phyloP scores from a whole-genome alignment of 2,113 vertebrate genomes.

The Theristicus caerulescens region DNA sequence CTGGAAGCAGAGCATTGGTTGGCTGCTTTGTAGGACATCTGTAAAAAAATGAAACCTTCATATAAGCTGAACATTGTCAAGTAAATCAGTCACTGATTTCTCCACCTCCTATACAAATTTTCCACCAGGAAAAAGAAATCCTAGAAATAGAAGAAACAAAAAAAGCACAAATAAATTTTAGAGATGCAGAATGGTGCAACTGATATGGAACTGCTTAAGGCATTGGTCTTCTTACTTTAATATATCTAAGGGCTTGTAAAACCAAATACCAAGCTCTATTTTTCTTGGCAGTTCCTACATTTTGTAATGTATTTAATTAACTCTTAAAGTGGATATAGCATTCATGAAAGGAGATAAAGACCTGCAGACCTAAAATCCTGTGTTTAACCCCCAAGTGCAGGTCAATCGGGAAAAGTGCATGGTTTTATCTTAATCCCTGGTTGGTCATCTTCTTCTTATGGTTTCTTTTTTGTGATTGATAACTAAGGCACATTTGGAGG shows the following conservation, averaged over 20 bases:
- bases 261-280: background rate
- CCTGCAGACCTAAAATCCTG: background rate
- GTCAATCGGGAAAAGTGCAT: background rate
- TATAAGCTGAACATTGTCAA: conserved; percentile 12
- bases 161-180: conserved; percentile 24
- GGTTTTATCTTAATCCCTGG: background rate
- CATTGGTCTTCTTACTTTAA: background rate
- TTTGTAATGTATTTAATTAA: background rate
- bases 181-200: background rate
- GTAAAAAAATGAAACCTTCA: conserved; percentile 2
- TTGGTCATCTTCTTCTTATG: background rate
- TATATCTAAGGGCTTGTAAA: background rate
- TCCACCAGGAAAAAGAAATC: conserved; percentile 28
- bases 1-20: background rate
- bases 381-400: background rate
- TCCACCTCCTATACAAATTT: conserved; percentile 8
- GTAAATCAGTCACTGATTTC: conserved; percentile 25
- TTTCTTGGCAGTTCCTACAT: background rate
- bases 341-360: background rate
- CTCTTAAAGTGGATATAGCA: background rate
- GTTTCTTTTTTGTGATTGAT: background rate
- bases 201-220: background rate
- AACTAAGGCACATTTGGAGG: background rate
- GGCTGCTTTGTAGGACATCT: conserved; percentile 15
- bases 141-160: conserved; percentile 34